phyloP scores from a whole-genome alignment of 2,888 invertebrate genomes.

The Nomada hirtipes region DNA sequence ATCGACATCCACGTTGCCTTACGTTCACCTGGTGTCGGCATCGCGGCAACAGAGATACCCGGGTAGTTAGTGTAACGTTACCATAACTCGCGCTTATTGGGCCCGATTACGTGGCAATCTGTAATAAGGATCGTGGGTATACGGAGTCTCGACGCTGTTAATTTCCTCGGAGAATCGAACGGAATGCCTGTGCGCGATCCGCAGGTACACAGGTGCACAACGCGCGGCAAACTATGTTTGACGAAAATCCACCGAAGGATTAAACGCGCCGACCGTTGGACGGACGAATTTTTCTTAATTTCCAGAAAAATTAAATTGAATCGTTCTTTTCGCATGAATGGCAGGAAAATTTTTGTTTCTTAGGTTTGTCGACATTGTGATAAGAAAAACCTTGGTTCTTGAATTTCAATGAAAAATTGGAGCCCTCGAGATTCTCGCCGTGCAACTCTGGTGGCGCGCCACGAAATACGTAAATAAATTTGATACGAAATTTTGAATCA shows the following conservation, averaged over 20 bases:
- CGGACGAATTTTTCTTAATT: too few relatives aligned
- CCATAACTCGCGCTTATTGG: conserved; percentile 35
- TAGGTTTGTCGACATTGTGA: too few relatives aligned
- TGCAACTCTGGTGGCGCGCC: too few relatives aligned
- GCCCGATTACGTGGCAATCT: conserved; percentile 9
- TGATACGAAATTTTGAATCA: too few relatives aligned
- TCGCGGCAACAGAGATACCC: not conserved
- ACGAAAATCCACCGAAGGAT: not conserved
- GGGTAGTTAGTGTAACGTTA: not conserved
- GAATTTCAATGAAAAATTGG: not conserved
- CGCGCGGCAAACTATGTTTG: too few relatives aligned
- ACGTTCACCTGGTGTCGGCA: not conserved
- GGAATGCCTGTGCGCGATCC: not conserved
- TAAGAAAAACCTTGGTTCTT: too few relatives aligned
- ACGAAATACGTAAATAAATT: too few relatives aligned
- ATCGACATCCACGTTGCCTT: conserved; percentile 6
- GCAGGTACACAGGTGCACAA: too few relatives aligned
- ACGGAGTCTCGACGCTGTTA: conserved; percentile 17
- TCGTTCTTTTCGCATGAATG: too few relatives aligned
- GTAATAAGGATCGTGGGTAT: conserved; percentile 10
- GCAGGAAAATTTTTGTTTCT: too few relatives aligned
- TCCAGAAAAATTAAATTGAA: too few relatives aligned
- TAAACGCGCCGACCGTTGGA: not conserved
- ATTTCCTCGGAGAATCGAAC: not conserved
- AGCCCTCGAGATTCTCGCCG: too few relatives aligned